phyloP scores from a whole-genome alignment of 2,888 invertebrate species.

The Drosophila rellima region DNA sequence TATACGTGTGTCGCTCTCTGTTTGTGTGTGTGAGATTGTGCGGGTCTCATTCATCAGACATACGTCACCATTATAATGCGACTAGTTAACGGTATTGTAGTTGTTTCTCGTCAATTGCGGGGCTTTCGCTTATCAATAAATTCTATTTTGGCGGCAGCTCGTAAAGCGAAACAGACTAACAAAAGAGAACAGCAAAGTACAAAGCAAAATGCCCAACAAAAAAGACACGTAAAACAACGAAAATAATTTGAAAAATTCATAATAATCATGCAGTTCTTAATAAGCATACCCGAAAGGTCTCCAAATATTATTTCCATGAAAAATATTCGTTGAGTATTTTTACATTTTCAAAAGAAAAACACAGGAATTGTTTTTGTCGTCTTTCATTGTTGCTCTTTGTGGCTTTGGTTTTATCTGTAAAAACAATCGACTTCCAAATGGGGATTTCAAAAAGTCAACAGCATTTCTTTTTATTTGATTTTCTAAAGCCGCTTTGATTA shows the following conservation, averaged over 20 bases:
- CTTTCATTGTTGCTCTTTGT: conserved; percentile 26
- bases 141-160: conserved; percentile 52
- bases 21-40: conserved; percentile 26
- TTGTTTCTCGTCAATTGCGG: conserved; percentile 15
- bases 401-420: conserved; percentile 36
- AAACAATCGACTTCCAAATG: conserved; percentile 44
- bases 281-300: conserved; percentile 30
- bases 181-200: conserved; percentile 30
- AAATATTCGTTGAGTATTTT: conserved; percentile 24
- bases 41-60: conserved; percentile 36
- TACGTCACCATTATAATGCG: conserved; percentile 69
- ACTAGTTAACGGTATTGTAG: conserved; percentile 43
- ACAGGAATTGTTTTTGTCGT: conserved; percentile 36
- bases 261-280: conserved; percentile 21
- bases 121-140: conserved; percentile 64
- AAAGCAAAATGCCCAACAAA: conserved; percentile 25
- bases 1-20: conserved; percentile 5
- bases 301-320: conserved; percentile 36
- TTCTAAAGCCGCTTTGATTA: conserved; percentile 19
- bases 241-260: neutral
- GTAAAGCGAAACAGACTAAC: conserved; percentile 21
- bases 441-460: conserved; percentile 57
- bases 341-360: conserved; percentile 16
- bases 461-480: conserved; percentile 64
- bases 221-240: conserved; percentile 13